phyloP scores from a whole-genome alignment of 1,140 invertebrate species.

The Eueides isabella region DNA sequence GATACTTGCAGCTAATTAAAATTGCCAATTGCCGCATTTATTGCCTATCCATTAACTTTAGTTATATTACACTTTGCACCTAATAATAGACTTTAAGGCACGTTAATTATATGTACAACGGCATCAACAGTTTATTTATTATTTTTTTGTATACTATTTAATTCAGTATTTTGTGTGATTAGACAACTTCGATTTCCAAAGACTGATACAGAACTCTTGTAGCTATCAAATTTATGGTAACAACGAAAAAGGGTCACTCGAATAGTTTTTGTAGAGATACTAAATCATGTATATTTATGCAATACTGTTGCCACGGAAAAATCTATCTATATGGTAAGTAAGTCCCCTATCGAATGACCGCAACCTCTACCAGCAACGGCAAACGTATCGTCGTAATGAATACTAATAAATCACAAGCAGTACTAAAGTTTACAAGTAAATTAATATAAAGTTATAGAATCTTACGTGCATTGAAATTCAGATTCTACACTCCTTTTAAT shows the following conservation, averaged over 20 bases:
- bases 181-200: neutral
- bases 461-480: constrained; percentile 74
- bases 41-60: constrained; percentile 31
- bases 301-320: constrained; percentile 45
- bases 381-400: constrained; percentile 59
- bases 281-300: constrained; percentile 50
- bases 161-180: neutral
- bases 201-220: constrained; percentile 21
- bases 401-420: constrained; percentile 72
- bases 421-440: constrained; percentile 71
- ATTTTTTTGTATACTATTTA: neutral
- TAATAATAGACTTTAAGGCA: neutral
- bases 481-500: constrained; percentile 73
- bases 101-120: neutral
- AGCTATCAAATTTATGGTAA: constrained; percentile 27
- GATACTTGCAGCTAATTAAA: constrained; percentile 66
- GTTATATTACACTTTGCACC: neutral
- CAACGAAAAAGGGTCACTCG: constrained; percentile 37
- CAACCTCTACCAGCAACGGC: constrained; percentile 37
- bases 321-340: constrained; percentile 58
- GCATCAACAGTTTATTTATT: neutral
- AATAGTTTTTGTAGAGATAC: constrained; percentile 37
- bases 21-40: constrained; percentile 53
- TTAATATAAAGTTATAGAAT: constrained; percentile 79
- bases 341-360: constrained; percentile 45